Evolutionary conservation across 2,113 vertebrate genomes (phyloP).

Genomic region (Oryzias javanicus): DNA sequence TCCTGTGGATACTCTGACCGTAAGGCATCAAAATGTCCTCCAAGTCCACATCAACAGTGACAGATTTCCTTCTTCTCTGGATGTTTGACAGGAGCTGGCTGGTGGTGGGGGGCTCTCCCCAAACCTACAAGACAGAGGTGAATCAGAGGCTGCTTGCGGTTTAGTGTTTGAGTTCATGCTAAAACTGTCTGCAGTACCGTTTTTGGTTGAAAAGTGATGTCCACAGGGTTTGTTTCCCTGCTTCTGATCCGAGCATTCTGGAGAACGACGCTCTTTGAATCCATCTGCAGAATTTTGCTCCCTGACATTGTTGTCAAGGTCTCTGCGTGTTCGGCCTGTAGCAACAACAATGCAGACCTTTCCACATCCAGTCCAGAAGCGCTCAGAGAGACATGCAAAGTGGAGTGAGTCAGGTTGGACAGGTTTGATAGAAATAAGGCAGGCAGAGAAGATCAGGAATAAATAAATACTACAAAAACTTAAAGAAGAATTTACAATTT

Average conservation of each 20-base stretch:
- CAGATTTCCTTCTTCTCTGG: conserved; percentile 65
- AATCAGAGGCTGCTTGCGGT: too few relatives aligned
- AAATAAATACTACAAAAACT: too few relatives aligned
- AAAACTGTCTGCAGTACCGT: conserved; percentile 62
- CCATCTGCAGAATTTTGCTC: conserved; percentile 45
- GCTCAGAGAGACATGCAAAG: neutral
- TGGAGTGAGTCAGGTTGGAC: too few relatives aligned
- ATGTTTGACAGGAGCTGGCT: conserved; percentile 77
- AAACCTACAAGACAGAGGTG: conserved; percentile 69
- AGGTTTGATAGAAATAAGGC: too few relatives aligned
- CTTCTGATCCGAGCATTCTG: conserved; percentile 77
- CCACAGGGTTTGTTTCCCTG: conserved; percentile 73
- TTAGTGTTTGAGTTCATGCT: neutral
- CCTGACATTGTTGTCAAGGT: conserved; percentile 24
- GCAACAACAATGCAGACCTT: neutral
- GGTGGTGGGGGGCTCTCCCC: conserved; percentile 80
- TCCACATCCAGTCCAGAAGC: neutral
- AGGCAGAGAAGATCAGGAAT: too few relatives aligned
- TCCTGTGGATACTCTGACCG: conserved; percentile 72
- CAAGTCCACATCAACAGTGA: conserved; percentile 76
- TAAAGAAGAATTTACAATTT: too few relatives aligned
- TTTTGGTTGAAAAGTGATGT: conserved; percentile 84
- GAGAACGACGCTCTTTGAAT: conserved; percentile 68
- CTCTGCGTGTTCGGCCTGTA: conserved; percentile 24
- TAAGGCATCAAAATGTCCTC: conserved; percentile 83